A percentile compares a stretch with the other conserved stretches of the same genome.
phyloP scores from a whole-genome alignment of 1,140 invertebrate genomes.

The Drosophila obscura region DNA sequence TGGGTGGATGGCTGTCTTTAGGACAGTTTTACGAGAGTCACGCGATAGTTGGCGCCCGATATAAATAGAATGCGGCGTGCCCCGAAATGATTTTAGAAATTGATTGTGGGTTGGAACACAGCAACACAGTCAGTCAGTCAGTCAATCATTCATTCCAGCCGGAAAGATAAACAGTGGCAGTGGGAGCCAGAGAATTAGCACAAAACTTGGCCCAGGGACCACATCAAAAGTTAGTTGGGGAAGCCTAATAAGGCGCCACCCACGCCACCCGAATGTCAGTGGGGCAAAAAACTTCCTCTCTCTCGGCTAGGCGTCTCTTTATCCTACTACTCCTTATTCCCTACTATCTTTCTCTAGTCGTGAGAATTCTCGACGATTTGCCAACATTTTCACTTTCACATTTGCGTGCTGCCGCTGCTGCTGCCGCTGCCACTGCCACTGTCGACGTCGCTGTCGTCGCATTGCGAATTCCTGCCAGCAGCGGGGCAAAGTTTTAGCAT shows the following conservation, averaged over 20 bases:
- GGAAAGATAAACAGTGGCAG: slow-evolving; percentile 62
- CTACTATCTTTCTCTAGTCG: slow-evolving; percentile 6
- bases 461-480: slow-evolving; percentile 66
- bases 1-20: slow-evolving; percentile 7
- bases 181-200: slow-evolving; percentile 39
- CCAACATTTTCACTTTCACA: slow-evolving; percentile 61
- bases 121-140: slow-evolving; percentile 59
- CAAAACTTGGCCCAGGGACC: slow-evolving; percentile 32
- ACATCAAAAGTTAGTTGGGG: slow-evolving; percentile 47
- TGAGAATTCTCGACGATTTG: slow-evolving; percentile 50
- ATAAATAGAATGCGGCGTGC: slow-evolving; percentile 66
- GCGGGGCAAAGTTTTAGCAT: slow-evolving; percentile 66
- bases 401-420: slow-evolving; percentile 40
- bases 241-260: slow-evolving; percentile 48
- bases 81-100: slow-evolving; percentile 71
- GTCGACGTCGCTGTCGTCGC: slow-evolving; percentile 54
- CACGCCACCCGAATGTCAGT: slow-evolving; percentile 1
- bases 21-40: slow-evolving; percentile 51
- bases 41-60: slow-evolving; percentile 61
- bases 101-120: slow-evolving; percentile 79
- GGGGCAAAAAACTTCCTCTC: neutral
- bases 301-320: too few relatives aligned
- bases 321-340: too few relatives aligned
- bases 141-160: slow-evolving; percentile 69
- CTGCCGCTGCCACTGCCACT: neutral